Percentiles rank a stretch among this genome's conserved stretches.
phyloP scores from a whole-genome alignment of 2,888 invertebrate genomes.

The Caenorhabditis sinica region DNA sequence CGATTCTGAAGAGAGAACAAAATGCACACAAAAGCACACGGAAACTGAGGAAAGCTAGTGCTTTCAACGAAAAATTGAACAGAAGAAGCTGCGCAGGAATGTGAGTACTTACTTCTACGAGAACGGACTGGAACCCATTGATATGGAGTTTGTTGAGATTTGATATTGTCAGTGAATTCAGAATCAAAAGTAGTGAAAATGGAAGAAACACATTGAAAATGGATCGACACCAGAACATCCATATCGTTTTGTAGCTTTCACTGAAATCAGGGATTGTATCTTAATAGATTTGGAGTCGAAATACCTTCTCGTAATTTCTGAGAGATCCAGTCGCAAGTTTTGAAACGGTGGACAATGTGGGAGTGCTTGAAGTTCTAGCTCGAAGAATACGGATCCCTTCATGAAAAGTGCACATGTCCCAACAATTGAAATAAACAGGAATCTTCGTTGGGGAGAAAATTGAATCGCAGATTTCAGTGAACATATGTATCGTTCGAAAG shows the following conservation, averaged over 20 bases:
- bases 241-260: slow-evolving; percentile 67
- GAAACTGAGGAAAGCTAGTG: slow-evolving; percentile 30
- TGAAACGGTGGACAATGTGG: slow-evolving; percentile 71
- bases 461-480: slow-evolving; percentile 63
- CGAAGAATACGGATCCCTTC: slow-evolving; percentile 72
- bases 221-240: slow-evolving; percentile 77
- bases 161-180: slow-evolving; percentile 69
- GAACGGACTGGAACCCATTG: slow-evolving; percentile 68
- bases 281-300: not conserved
- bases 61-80: not conserved
- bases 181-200: slow-evolving; percentile 72
- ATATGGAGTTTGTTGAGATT: slow-evolving; percentile 65
- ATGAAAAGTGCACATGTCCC: slow-evolving; percentile 65
- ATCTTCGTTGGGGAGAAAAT: slow-evolving; percentile 61
- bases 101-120: slow-evolving; percentile 62
- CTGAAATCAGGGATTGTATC: slow-evolving; percentile 35
- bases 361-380: slow-evolving; percentile 62
- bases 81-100: slow-evolving; percentile 9
- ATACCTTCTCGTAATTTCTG: slow-evolving; percentile 67
- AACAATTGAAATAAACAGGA: slow-evolving; percentile 55
- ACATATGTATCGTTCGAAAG: slow-evolving; percentile 76
- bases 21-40: slow-evolving; percentile 26
- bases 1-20: slow-evolving; percentile 54
- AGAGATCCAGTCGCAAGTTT: slow-evolving; percentile 56
- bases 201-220: slow-evolving; percentile 78